Evolutionary conservation across 2,113 vertebrate species (phyloP), one percentile per base, ranked within the genome.

Genomic region (Gallinago undulata): DNA sequence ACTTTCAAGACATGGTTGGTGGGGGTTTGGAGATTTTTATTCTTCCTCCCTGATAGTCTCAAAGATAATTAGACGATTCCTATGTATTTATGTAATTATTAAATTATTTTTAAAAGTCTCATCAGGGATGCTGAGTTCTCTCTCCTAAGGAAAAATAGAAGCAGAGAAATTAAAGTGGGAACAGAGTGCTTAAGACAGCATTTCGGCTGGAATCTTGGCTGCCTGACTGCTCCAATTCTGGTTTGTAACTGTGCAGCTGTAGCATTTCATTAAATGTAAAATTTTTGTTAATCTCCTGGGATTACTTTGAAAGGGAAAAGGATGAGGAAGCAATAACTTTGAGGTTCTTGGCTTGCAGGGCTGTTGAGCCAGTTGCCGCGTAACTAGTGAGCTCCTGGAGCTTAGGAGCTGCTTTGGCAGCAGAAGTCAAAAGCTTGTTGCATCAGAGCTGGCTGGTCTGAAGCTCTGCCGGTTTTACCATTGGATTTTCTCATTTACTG

Each of bases 41-140:
- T 69, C 22, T 59, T 45, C 2, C 7, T 3, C 6, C 1, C 1
- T 1, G 0, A 2, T 70, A 43, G n/a, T 55, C 48, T 60, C 22
- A 51, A 89, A 25, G 41, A 35, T 59, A 75, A 72, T 74, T 53
- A 35, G 33, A 2, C 25, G 64, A 56, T 83, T 77, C 87, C 24
- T 89, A 6, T 81, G 35, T 45, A 47, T 59, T 78, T 68, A 15
- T 9, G 4, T 55, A 82, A 53, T 59, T 35, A 27, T 47, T 75
- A 23, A 84, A 37, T 82, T 45, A 35, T 56, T 93, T 88, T 70
- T 6, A 3, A 4, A 51, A 53, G 9, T 19, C 31, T 39, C 77
- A 21, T 3, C 41, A 53, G 30, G 50, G 39, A 11, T 62, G 33
- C 14, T 37, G 39, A 74, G 27, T 47, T 84, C 31, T 89, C 21